Evolutionary conservation across 2,888 invertebrate species (phyloP), one percentile per base, ranked within the genome.

Genomic region (Calameuta pallipes): DNA sequence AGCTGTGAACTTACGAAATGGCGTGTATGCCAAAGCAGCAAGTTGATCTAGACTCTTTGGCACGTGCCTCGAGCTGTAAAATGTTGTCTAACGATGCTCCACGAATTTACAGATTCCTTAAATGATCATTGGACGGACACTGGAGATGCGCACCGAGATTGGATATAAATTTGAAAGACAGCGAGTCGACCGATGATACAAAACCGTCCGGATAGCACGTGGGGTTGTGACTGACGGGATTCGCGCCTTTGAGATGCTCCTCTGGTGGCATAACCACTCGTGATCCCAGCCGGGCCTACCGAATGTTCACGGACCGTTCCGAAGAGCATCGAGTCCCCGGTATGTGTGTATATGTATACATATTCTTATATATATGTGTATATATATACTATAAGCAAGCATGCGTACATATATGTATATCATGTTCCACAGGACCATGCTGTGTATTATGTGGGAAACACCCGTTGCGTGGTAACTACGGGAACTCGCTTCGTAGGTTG

Each of bases 401-500:
- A 23, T 56, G 9, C 23, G 6, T 56, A 6, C 23, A 56, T 56
- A 56, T 15, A 56, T 23, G 23, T 56, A 56, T 56, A 23, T 23
- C 6, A 56, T 56, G 56, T 56, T 15, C 56, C 56, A 56, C 9
- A 56, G 23, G 56, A 56, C 56, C 23, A 56, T 23, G 9, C 56
- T 56, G 23, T 56, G 23, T 56, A 23, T 56, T 56, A 56, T 23
- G 56, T 56, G 56, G 56, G 56, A 23, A 56, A 56, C 85, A 86
- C 79, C 84, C 82, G 79, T 82, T 81, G 81, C 75, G 81, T 73
- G 79, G 78, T 80, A 77, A 82, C 82, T 56, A 23, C 82, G 71
- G 80, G 77, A 77, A 73, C 79, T 71, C 75, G 76, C 74, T 75
- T 77, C 36, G 82, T 77, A 85, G 89, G 89, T 89, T 87, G 88